phyloP scores from a whole-genome alignment of 2,888 invertebrate genomes.

The Lithophane leautieri region DNA sequence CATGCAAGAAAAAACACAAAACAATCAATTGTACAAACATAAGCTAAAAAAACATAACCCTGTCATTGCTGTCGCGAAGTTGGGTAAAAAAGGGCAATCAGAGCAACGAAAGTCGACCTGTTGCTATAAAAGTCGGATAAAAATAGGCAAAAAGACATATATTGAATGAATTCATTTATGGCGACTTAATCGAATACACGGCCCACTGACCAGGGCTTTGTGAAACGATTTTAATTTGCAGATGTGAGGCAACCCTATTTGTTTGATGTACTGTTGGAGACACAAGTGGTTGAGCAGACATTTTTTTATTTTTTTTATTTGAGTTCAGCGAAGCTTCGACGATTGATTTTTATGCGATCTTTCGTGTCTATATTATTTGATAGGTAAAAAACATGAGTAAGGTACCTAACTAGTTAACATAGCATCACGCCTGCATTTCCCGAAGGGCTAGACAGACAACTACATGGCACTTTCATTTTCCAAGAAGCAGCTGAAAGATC shows the following conservation, averaged over 20 bases:
- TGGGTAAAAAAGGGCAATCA: conserved; percentile 39
- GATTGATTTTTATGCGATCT: neutral
- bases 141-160: conserved; percentile 60
- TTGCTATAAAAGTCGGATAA: conserved; percentile 55
- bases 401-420: neutral
- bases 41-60: neutral
- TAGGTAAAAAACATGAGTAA: neutral
- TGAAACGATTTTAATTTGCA: conserved; percentile 69
- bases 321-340: neutral
- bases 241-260: conserved; percentile 52
- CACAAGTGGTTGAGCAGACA: conserved; percentile 30
- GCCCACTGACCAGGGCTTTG: conserved; percentile 66
- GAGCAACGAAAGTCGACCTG: conserved; percentile 49
- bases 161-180: conserved; percentile 64
- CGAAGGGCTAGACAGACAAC: neutral
- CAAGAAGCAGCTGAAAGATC: neutral
- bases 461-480: neutral
- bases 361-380: neutral
- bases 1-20: conserved; percentile 3
- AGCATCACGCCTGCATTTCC: too few species aligned
- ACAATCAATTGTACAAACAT: conserved; percentile 30
- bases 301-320: conserved; percentile 1
- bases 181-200: conserved; percentile 70
- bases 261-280: conserved; percentile 51
- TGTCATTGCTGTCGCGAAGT: too few species aligned